phyloP scores from a whole-genome alignment of 2,888 invertebrate species.

The Nephrotoma appendiculata region DNA sequence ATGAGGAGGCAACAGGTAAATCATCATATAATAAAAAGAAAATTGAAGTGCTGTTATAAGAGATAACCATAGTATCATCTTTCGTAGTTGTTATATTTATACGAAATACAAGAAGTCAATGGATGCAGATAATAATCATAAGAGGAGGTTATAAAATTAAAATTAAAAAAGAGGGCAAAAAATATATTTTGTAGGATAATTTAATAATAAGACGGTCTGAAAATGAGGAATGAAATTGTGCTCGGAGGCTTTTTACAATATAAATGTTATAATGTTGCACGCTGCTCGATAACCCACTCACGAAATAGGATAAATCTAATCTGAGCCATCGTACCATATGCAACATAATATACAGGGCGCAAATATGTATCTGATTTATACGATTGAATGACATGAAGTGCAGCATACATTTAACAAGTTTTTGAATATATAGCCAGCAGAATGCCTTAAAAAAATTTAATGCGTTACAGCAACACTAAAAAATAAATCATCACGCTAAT shows the following conservation, averaged over 20 bases:
- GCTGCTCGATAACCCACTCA: not conserved
- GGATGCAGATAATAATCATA: not conserved
- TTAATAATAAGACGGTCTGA: conserved; percentile 3
- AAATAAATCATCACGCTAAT: not conserved
- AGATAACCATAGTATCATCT: not conserved
- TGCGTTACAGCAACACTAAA: not conserved
- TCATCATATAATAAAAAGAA: conserved; percentile 1
- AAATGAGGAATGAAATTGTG: not conserved
- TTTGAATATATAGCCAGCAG: not conserved
- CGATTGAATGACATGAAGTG: not conserved
- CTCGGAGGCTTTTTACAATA: not conserved
- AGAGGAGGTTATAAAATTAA: not conserved
- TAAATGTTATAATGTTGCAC: not conserved
- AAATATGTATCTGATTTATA: not conserved
- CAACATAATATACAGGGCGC: not conserved
- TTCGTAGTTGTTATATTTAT: not conserved
- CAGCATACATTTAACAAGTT: not conserved
- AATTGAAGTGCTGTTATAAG: not conserved
- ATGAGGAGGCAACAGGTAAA: conserved; percentile 3
- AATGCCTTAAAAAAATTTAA: not conserved
- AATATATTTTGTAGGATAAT: conserved; percentile 1
- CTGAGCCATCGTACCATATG: not conserved
- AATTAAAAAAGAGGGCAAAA: not conserved
- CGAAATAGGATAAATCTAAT: not conserved
- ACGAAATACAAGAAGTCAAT: not conserved